These are phyloP conservation scores for Patella depressa DNA, from an alignment of 2,888 invertebrate genomes.

Conservation along the genomic window DNA sequence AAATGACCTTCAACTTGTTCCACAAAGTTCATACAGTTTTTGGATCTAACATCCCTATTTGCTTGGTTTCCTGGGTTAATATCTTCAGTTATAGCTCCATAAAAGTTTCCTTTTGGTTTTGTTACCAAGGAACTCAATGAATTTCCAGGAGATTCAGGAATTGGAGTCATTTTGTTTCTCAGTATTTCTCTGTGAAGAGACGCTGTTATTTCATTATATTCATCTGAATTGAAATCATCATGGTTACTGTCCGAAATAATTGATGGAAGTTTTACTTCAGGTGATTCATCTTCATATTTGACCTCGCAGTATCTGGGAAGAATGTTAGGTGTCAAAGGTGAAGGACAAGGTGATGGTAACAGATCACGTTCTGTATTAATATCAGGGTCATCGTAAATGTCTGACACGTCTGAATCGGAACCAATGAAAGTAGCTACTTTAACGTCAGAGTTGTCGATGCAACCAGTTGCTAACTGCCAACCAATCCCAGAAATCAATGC, in stretches of 20 bases:
- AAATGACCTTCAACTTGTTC: no score
- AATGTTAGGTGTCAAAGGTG: conserved; percentile 25
- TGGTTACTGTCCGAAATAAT: conserved; percentile 11
- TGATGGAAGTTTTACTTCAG: conserved; percentile 13
- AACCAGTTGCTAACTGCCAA: conserved; percentile 62
- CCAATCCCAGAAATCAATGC: conserved; percentile 64
- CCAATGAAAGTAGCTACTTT: conserved; percentile 45
- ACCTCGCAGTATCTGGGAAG: neutral
- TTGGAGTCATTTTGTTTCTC: conserved; percentile 53
- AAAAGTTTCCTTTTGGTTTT: conserved; percentile 29
- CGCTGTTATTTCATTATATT: conserved; percentile 21
- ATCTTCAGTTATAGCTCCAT: conserved; percentile 48
- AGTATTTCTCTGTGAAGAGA: conserved; percentile 46
- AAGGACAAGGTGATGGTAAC: conserved; percentile 18
- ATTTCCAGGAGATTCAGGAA: conserved; percentile 55
- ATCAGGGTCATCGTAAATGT: conserved; percentile 20
- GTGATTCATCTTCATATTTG: conserved; percentile 7
- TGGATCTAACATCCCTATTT: neutral
- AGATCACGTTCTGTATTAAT: conserved; percentile 5
- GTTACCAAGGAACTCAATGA: conserved; percentile 42
- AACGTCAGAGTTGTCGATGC: conserved; percentile 56
- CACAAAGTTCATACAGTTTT: neutral
- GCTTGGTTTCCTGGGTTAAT: conserved; percentile 4
- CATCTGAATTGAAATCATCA: conserved; percentile 18
- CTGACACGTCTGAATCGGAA: conserved; percentile 46